These are phyloP conservation scores for Nerophis ophidion DNA, from an alignment of 2,113 vertebrate species.

Conservation along the genomic window DNA sequence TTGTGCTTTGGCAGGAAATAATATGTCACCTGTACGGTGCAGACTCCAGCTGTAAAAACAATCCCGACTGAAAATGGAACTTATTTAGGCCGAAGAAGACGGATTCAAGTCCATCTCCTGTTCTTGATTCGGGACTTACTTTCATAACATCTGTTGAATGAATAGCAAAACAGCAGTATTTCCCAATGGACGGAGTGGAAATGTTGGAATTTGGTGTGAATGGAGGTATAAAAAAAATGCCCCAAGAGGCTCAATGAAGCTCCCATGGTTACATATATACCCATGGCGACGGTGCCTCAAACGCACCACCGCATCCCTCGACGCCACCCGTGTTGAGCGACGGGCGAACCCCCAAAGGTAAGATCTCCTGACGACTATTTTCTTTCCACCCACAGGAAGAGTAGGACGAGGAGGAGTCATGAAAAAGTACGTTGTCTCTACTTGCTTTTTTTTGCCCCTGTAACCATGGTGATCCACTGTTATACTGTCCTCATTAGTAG, in stretches of 20 bases:
- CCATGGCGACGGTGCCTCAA: conserved; percentile 61
- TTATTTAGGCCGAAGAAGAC: not conserved
- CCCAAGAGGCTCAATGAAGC: conserved; percentile 40
- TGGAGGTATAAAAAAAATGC: conserved; percentile 24
- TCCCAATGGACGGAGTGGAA: conserved; percentile 17
- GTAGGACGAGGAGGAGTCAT: conserved; percentile 6
- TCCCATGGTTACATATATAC: conserved; percentile 72
- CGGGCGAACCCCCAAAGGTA: conserved; percentile 43
- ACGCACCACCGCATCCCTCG: conserved; percentile 51
- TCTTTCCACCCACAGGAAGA: not conserved
- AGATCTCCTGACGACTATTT: conserved; percentile 43
- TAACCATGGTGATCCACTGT: too few species aligned
- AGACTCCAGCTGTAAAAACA: conserved; percentile 1
- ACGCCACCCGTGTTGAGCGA: conserved; percentile 49
- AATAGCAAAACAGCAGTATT: not conserved
- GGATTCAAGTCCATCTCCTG: not conserved
- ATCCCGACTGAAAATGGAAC: not conserved
- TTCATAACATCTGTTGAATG: not conserved
- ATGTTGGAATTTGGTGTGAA: conserved; percentile 22
- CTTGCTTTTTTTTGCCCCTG: too few species aligned
- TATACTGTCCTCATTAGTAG: too few species aligned
- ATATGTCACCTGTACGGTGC: conserved; percentile 35
- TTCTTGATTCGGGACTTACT: not conserved
- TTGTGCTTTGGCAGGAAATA: conserved; percentile 43
- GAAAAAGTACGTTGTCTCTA: too few species aligned